These are phyloP conservation scores for Diadumene lineata DNA, from an alignment of 92 coral and sea anemone genomes.

Conservation along the genomic window DNA sequence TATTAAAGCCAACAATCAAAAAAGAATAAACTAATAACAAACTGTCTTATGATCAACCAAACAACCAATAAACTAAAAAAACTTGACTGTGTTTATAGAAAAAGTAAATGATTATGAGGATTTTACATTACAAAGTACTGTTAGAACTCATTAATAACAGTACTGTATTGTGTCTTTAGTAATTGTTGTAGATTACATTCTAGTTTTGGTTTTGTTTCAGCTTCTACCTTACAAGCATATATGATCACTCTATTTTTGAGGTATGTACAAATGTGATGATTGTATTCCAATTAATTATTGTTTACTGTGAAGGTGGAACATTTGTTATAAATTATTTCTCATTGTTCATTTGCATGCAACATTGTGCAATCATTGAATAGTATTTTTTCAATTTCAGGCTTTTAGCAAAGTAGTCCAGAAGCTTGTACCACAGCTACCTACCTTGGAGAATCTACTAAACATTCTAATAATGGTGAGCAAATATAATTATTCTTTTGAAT, in stretches of 20 bases:
- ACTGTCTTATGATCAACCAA: too few species aligned
- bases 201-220: slow-evolving; percentile 35
- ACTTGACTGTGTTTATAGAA: too few species aligned
- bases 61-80: too few species aligned
- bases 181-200: neutral
- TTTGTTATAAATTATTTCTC: neutral
- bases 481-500: too few species aligned
- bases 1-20: too few species aligned
- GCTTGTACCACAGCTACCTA: slow-evolving; percentile 91
- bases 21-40: too few species aligned
- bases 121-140: too few species aligned
- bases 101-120: too few species aligned
- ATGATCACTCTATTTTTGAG: slow-evolving; percentile 99
- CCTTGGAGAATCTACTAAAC: slow-evolving; percentile 91
- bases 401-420: slow-evolving; percentile 98
- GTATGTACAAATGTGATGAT: slow-evolving; percentile 35
- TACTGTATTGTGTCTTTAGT: too few species aligned
- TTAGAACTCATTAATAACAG: too few species aligned
- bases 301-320: neutral
- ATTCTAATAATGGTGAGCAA: slow-evolving; percentile 87
- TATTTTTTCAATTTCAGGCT: slow-evolving; percentile 55
- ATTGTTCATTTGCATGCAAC: neutral
- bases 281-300: neutral
- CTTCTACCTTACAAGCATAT: slow-evolving; percentile 95
- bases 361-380: neutral